A percentile compares a stretch with the other conserved stretches of the same genome.
Conservation (phyloP, 2,113 vertebrate species). For the Tenebrosternarchus preto region DNA sequence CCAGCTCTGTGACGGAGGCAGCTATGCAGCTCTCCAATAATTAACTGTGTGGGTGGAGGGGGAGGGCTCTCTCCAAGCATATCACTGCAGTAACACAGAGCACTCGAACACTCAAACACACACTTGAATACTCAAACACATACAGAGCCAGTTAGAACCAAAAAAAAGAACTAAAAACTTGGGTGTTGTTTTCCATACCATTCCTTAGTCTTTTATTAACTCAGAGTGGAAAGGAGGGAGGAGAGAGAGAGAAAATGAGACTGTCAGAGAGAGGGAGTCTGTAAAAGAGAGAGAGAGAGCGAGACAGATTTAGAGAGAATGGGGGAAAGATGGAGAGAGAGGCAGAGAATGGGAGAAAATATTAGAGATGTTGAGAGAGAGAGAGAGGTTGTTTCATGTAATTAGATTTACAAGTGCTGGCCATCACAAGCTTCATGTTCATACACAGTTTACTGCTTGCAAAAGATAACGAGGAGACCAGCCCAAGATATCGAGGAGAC, state of each 20-base stretch:
- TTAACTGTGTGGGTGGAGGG: slow-evolving; percentile 52
- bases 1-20: slow-evolving; percentile 55
- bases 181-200: too few species aligned
- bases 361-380: not conserved
- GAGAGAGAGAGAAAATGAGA: not conserved
- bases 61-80: slow-evolving; percentile 52
- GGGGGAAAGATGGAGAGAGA: slow-evolving; percentile 53
- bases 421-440: too few species aligned
- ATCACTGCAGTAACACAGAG: slow-evolving; percentile 1
- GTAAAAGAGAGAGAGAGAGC: not conserved
- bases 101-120: not conserved
- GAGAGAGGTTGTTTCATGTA: not conserved
- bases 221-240: too few species aligned
- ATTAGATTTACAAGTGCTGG: not conserved
- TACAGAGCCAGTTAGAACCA: too few species aligned
- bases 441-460: too few species aligned
- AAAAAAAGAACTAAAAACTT: too few species aligned
- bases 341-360: slow-evolving; percentile 23
- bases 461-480: too few species aligned
- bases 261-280: not conserved
- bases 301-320: not conserved
- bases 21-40: slow-evolving; percentile 69
- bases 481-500: too few species aligned
- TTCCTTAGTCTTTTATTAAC: too few species aligned
- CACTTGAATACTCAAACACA: not conserved